Evolutionary conservation across 2,797 vertebrate genomes (phyloP).

Genomic region (Sebastes flavidus): DNA sequence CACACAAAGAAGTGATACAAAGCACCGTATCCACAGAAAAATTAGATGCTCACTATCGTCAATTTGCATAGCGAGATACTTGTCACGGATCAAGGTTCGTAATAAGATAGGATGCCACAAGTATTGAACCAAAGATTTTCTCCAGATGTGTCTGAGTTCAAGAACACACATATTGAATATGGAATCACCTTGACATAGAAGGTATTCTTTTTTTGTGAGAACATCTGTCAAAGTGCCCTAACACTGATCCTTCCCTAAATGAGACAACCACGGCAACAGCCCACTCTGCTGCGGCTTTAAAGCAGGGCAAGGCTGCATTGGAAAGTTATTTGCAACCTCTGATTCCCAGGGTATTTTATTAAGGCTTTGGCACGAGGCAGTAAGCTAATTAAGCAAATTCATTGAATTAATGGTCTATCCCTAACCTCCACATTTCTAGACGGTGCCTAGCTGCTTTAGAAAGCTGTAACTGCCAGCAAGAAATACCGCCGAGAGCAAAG

Average conservation of each 20-base stretch:
- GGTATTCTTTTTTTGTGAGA: conserved; percentile 21
- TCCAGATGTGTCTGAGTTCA: conserved; percentile 18
- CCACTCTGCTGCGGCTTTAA: conserved; percentile 15
- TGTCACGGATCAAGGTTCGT: not conserved
- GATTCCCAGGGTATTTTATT: conserved; percentile 49
- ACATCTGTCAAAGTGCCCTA: conserved; percentile 41
- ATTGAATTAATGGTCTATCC: conserved; percentile 58
- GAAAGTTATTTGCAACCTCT: conserved; percentile 45
- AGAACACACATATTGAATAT: conserved; percentile 43
- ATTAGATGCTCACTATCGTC: not conserved
- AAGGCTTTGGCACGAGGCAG: conserved; percentile 45
- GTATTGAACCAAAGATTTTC: conserved; percentile 17
- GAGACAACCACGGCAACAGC: conserved; percentile 12
- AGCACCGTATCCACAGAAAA: not conserved
- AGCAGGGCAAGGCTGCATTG: conserved; percentile 25
- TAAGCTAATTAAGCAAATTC: conserved; percentile 65
- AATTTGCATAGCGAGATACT: not conserved
- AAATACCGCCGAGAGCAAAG: conserved; percentile 42
- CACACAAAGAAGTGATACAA: not conserved
- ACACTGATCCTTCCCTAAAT: conserved; percentile 27
- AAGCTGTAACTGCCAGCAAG: conserved; percentile 39
- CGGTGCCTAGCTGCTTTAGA: conserved; percentile 44
- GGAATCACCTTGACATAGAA: conserved; percentile 39
- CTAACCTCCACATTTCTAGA: conserved; percentile 40
- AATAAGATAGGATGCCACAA: not conserved